A percentile compares a stretch with the other conserved stretches of the same genome.
These are phyloP conservation scores for Macquaria ambigua DNA, from an alignment of 2,113 vertebrate genomes.

Conservation along the genomic window DNA sequence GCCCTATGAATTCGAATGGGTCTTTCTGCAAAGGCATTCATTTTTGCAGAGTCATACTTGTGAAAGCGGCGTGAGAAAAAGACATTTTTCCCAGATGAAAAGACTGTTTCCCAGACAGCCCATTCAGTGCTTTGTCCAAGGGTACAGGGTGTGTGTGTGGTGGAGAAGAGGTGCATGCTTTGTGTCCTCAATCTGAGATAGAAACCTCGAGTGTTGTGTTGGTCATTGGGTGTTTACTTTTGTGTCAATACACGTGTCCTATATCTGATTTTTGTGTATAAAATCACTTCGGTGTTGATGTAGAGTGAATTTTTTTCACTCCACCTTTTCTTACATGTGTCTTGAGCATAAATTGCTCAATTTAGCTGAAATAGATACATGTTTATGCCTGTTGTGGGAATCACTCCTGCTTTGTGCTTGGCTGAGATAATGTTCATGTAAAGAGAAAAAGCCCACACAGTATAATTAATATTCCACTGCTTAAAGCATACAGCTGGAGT, in stretches of 20 bases:
- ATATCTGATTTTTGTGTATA: not conserved
- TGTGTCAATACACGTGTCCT: not conserved
- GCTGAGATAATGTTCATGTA: not conserved
- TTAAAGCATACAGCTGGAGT: not conserved
- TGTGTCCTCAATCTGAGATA: conserved; percentile 32
- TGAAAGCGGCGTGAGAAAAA: conserved; percentile 33
- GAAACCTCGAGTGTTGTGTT: not conserved
- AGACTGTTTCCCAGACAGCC: conserved; percentile 12
- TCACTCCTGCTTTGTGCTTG: not conserved
- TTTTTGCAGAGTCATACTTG: conserved; percentile 69
- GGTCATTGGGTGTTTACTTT: not conserved
- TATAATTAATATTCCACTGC: not conserved
- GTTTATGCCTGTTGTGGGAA: not conserved
- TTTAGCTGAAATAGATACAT: not conserved
- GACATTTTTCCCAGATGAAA: conserved; percentile 10
- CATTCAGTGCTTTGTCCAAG: conserved; percentile 43
- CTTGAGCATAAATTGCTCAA: not conserved
- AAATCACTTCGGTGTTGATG: not conserved
- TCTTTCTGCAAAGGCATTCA: conserved; percentile 34
- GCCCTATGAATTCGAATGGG: conserved; percentile 51
- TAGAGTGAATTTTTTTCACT: not conserved
- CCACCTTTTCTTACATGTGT: not conserved
- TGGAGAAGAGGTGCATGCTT: conserved; percentile 27
- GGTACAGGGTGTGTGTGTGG: conserved; percentile 16
- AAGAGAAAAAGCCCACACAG: not conserved